Evolutionary conservation across 2,888 invertebrate species (phyloP).

Genomic region (Ditylenchus weischeri): DNA sequence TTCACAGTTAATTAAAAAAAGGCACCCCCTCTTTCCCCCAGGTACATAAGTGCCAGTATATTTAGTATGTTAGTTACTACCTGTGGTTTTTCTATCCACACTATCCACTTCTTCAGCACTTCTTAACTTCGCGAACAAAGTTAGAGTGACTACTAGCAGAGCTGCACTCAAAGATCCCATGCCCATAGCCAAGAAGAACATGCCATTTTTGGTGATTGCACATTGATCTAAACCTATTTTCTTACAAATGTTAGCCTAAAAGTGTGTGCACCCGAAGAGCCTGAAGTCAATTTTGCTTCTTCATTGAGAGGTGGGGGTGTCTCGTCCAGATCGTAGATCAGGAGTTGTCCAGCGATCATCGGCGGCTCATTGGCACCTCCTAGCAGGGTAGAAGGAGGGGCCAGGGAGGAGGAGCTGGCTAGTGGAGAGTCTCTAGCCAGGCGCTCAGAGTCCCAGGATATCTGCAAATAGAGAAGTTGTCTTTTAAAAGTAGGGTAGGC

Average conservation of each 20-base stretch:
- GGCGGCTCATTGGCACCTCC: constrained; percentile 35
- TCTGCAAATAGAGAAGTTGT: constrained; percentile 24
- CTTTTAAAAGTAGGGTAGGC: neutral
- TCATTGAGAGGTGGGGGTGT: constrained; percentile 43
- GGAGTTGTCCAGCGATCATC: constrained; percentile 55
- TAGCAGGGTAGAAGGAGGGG: constrained; percentile 7
- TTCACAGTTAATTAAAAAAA: too few relatives aligned
- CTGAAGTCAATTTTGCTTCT: too few relatives aligned
- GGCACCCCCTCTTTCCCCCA: too few relatives aligned
- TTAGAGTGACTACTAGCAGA: constrained; percentile 28
- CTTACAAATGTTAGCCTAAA: too few relatives aligned
- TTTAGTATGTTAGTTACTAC: too few relatives aligned
- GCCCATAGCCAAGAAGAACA: constrained; percentile 37
- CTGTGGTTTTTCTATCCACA: too few relatives aligned
- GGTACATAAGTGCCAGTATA: too few relatives aligned
- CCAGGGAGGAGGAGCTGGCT: constrained; percentile 17
- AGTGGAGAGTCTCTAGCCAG: constrained; percentile 41
- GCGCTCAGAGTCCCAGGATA: constrained; percentile 49
- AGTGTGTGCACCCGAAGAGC: too few relatives aligned
- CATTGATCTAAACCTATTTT: constrained; percentile 24
- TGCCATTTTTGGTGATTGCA: constrained; percentile 42
- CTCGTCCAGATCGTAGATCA: constrained; percentile 58
- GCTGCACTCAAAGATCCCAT: constrained; percentile 32
- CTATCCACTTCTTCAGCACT: too few relatives aligned
- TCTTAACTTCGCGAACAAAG: constrained; percentile 20